Base-by-base conservation (phyloP, 2,888 invertebrate genomes). In the Apodemia zela region DNA sequence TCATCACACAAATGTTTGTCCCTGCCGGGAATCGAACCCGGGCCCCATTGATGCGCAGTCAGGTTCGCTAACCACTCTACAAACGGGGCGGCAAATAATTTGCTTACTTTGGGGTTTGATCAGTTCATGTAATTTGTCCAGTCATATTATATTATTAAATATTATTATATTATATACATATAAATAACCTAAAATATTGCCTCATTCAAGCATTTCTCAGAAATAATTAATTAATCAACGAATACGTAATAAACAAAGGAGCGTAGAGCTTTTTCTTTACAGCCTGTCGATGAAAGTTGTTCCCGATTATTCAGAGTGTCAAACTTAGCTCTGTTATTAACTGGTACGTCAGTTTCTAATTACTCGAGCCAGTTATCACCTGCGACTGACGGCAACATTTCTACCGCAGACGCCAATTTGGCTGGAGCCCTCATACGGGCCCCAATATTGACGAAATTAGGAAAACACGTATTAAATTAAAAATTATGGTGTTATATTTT, bases 321-420 rank as follows among this genome's bases (percentile, higher is more conserved):
- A 86, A 87, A 87, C 80, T 85, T 79, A 76, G 76, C 78, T 75
- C 77, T 74, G 81, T 84, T 86, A 89, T 87, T 87, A 89, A 82
- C 86, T 78, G 76, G 75, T 69, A 79, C 80, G 85, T 82, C 85
- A 85, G 78, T 82, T 87, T 84, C 81, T 91, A 90, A 90, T 91
- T 90, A 89, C 88, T 82, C 81, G 79, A 81, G 80, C 80, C 82
- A 74, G 83, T 79, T 84, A 87, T 87, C 90, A 91, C 90, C 90
- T 91, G 90, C 85, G 76, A 76, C 85, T 91, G 90, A 89, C 89
- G 84, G 76, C 72, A 73, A 69, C 75, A 71, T 75, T 78, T 73
- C 75, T 74, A 69, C 69, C 70, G 68, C 67, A 71, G 64, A 71
- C 65, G 65, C 84, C 81, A 82, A 29, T 70, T 66, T 76, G 71